A percentile compares a stretch with the other conserved stretches of the same genome.
phyloP scores from a whole-genome alignment of 2,888 invertebrate species.

The Malacosoma neustria region DNA sequence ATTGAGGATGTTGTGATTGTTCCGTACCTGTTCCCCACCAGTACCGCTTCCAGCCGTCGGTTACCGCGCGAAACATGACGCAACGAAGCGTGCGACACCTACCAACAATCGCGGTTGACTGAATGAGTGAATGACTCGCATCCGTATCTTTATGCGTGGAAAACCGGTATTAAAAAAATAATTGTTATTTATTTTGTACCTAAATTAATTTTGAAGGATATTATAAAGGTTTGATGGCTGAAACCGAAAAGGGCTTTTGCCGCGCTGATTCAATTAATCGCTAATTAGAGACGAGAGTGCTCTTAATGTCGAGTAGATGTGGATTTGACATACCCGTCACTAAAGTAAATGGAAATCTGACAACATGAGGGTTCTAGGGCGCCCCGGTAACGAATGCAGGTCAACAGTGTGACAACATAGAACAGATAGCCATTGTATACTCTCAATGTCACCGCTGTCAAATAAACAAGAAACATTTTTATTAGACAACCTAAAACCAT shows the following conservation, averaged over 20 bases:
- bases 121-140: conserved; percentile 23
- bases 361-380: conserved; percentile 39
- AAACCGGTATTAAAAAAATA: too few relatives aligned
- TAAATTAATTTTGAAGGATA: too few relatives aligned
- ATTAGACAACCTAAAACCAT: too few relatives aligned
- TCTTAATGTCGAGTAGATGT: conserved; percentile 58
- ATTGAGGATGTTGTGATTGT: conserved; percentile 40
- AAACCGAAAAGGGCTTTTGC: conserved; percentile 42
- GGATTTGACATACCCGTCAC: conserved; percentile 60
- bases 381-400: conserved; percentile 37
- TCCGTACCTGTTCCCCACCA: conserved; percentile 73
- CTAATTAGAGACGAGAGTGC: conserved; percentile 69
- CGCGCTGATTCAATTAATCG: conserved; percentile 65
- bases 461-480: too few relatives aligned
- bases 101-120: conserved; percentile 58
- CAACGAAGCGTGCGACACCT: conserved; percentile 49
- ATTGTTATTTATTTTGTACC: too few relatives aligned
- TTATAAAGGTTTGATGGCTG: conserved; percentile 18
- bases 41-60: conserved; percentile 64
- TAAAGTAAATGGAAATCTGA: conserved; percentile 62
- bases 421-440: conserved; percentile 11
- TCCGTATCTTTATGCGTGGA: too few relatives aligned
- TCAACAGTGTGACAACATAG: conserved; percentile 25
- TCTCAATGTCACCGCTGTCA: too few relatives aligned
- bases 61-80: conserved; percentile 62